These are phyloP conservation scores for Oostethus manadensis DNA, from an alignment of 2,113 vertebrate genomes.

Conservation along the genomic window DNA sequence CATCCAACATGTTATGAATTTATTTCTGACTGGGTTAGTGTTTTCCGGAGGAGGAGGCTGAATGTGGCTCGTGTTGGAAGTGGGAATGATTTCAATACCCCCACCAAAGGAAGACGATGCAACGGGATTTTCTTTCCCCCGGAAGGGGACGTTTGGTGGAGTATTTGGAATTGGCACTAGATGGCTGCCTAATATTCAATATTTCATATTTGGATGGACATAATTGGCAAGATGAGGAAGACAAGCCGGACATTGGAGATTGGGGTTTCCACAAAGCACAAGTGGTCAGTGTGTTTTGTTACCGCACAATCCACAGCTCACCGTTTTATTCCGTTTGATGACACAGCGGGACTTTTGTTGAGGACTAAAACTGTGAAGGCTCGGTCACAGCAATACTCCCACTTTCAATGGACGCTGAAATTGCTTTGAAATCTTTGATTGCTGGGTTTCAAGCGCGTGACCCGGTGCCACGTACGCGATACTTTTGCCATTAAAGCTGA, in stretches of 20 bases:
- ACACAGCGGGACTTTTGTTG: slow-evolving; percentile 15
- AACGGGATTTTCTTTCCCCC: slow-evolving; percentile 47
- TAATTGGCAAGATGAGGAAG: slow-evolving; percentile 24
- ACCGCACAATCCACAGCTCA: slow-evolving; percentile 46
- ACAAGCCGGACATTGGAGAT: slow-evolving; percentile 41
- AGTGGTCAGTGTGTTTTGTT: slow-evolving; percentile 55
- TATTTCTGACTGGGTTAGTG: slow-evolving; percentile 74
- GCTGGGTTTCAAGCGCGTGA: no score
- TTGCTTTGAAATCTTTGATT: slow-evolving; percentile 8
- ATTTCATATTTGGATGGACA: slow-evolving; percentile 14
- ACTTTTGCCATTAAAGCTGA: no score
- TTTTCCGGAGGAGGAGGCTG: slow-evolving; percentile 72
- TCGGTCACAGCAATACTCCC: slow-evolving; percentile 61
- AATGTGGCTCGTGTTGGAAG: slow-evolving; percentile 76
- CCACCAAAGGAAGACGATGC: slow-evolving; percentile 54
- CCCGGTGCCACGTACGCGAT: neutral
- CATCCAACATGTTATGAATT: slow-evolving; percentile 55
- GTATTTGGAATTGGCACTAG: slow-evolving; percentile 78
- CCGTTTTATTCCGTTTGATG: slow-evolving; percentile 25
- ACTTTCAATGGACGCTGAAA: slow-evolving; percentile 51
- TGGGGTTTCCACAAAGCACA: slow-evolving; percentile 70
- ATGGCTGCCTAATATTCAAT: slow-evolving; percentile 77
- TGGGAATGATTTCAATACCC: slow-evolving; percentile 64
- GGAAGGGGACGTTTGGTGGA: slow-evolving; percentile 66
- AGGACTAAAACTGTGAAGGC: slow-evolving; percentile 50